Evolutionary conservation across 35 echinoderm and acorn worm genomes (phyloP).

Genomic region (Stichopus chloronotus): DNA sequence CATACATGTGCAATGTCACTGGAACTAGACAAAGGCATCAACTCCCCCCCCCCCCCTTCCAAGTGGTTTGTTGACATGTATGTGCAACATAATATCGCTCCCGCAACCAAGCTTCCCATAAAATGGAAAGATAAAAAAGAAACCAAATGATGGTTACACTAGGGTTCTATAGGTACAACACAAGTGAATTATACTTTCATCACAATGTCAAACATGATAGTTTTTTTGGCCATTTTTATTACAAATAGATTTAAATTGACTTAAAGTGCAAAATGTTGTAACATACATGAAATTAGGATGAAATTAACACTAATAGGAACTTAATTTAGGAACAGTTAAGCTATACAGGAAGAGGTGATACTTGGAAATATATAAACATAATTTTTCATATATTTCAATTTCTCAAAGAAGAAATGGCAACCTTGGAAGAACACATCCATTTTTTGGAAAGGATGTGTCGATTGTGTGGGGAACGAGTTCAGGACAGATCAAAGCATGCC

Average conservation of each 20-base stretch:
- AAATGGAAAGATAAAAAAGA: too few relatives aligned
- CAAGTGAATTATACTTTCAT: too few relatives aligned
- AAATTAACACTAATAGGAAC: background rate
- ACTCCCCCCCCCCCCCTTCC: background rate
- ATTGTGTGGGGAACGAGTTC: constrained; percentile 17
- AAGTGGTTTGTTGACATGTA: background rate
- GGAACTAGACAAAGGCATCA: background rate
- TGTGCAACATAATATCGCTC: too few relatives aligned
- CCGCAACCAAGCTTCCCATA: too few relatives aligned
- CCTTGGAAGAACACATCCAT: constrained; percentile 15
- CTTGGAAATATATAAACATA: background rate
- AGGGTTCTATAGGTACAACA: too few relatives aligned
- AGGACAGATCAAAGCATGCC: constrained; percentile 2
- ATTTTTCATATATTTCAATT: background rate
- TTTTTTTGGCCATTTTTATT: too few relatives aligned
- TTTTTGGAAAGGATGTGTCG: constrained; percentile 36
- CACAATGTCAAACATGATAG: too few relatives aligned
- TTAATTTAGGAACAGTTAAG: too few relatives aligned
- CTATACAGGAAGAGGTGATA: background rate
- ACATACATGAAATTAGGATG: background rate
- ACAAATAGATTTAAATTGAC: too few relatives aligned
- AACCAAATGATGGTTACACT: too few relatives aligned
- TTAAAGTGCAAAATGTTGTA: background rate
- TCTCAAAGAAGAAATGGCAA: constrained; percentile 30
- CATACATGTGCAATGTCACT: too few relatives aligned